Evolutionary conservation across 2,888 invertebrate species (phyloP), one percentile per base, ranked within the genome.

Genomic region (Polymixis flavicincta): DNA sequence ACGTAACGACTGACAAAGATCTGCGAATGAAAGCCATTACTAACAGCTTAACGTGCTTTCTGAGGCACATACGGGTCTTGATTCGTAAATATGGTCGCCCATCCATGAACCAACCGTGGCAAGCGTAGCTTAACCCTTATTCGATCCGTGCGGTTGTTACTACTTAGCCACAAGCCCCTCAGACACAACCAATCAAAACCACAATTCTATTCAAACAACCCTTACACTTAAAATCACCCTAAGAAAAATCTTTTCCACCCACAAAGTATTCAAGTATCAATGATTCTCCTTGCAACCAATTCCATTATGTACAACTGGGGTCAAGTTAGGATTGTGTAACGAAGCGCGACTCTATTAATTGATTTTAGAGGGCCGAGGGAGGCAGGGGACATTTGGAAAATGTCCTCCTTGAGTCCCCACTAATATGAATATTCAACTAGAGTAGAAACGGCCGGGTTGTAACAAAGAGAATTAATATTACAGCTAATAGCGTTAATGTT

Each of bases 301-400:
- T 89, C 85, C 88, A 92, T 92, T 92, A 93, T 78, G 57, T 64
- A 80, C 73, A 82, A 65, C 87, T 90, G 89, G 92, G 95, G 95
- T 94, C 95, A 94, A 92, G 88, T 91, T 92, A 88, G 90, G 85
- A 84, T 87, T 86, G 91, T 76, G 85, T 93, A 94, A 94, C 95
- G 91, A 94, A 93, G 91, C 94, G 87, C 89, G 84, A 84, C 92
- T 89, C 89, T 92, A 94, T 94, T 95, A 95, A 95, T 95, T 95
- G 94, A 93, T 93, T 93, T 92, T 85, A 82, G 84, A 85, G 86
- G 82, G 81, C 82, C 60, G 77, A 85, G 88, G 88, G 88, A 85
- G 85, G 77, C 78, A 71, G 85, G 85, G 89, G 88, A 85, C 86
- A 84, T 87, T 85, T 76, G 76, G 78, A 85, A 85, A 85, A 83